phyloP scores from a whole-genome alignment of 2,113 vertebrate species.

The Danio rerio region GRCz12tu NC_133193.1:52070501-52071000 shows the following conservation, averaged over 20 bases:
- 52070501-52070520: slow-evolving; percentile 89
- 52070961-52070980: too few relatives aligned
- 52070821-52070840: not conserved
- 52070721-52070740: slow-evolving; percentile 90
- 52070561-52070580: not conserved
- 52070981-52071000: too few relatives aligned
- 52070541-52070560: slow-evolving; percentile 89
- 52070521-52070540: slow-evolving; percentile 96
- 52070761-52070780: not conserved
- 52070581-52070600: not conserved
- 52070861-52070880: too few relatives aligned
- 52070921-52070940: too few relatives aligned
- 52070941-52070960: too few relatives aligned
- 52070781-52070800: not conserved
- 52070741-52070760: not conserved
- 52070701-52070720: slow-evolving; percentile 92
- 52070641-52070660: slow-evolving; percentile 89
- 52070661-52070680: slow-evolving; percentile 92
- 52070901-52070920: too few relatives aligned
- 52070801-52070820: not conserved
- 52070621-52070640: not conserved
- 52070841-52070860: not conserved
- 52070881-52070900: too few relatives aligned
- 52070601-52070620: not conserved
- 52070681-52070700: slow-evolving; percentile 90